Evolutionary conservation across 2,888 invertebrate species (phyloP).

Genomic region (Synanthedon tipuliformis): DNA sequence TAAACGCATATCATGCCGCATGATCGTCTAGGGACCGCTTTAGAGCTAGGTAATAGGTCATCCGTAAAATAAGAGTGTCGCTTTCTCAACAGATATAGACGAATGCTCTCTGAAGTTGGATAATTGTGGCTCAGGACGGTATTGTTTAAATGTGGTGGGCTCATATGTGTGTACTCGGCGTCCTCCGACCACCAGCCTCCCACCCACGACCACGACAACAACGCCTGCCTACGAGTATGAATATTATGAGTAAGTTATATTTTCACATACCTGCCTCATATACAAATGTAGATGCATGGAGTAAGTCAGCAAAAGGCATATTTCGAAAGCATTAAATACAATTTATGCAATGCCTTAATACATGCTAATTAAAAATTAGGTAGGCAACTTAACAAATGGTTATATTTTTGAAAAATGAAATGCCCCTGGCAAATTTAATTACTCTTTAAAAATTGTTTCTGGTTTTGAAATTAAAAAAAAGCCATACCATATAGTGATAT

Average conservation of each 20-base stretch:
- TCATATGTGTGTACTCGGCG: conserved; percentile 81
- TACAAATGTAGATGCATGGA: background rate
- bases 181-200: conserved; percentile 8
- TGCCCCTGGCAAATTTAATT: background rate
- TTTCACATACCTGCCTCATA: too few relatives aligned
- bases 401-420: background rate
- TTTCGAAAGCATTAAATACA: too few relatives aligned
- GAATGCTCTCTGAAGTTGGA: conserved; percentile 72
- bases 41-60: too few relatives aligned
- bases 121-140: conserved; percentile 52
- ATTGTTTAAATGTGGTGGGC: conserved; percentile 93
- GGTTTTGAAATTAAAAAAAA: too few relatives aligned
- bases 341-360: too few relatives aligned
- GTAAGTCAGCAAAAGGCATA: background rate
- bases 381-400: background rate
- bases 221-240: conserved; percentile 36
- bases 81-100: conserved; percentile 68
- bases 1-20: too few relatives aligned
- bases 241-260: conserved; percentile 43
- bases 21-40: too few relatives aligned
- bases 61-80: too few relatives aligned
- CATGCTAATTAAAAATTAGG: too few relatives aligned
- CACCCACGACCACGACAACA: conserved; percentile 16
- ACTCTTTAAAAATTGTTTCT: too few relatives aligned
- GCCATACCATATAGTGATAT: too few relatives aligned